Percentiles rank a stretch among this genome's conserved stretches.
Conservation (phyloP, 2,113 vertebrate species). For the Hiodon tergisus region DNA sequence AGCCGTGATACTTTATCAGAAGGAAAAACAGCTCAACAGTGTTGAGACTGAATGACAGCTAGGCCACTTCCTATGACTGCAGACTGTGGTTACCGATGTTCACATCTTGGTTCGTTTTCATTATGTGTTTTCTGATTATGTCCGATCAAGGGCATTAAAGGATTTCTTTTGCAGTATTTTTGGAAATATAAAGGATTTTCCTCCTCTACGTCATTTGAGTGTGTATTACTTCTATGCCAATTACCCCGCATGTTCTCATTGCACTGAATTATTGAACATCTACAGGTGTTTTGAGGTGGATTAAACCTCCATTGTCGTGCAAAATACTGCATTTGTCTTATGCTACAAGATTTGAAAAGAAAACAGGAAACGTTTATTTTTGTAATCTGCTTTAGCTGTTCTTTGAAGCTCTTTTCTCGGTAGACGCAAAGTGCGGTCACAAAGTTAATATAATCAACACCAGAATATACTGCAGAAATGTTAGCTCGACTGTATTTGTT, state of each 20-base stretch:
- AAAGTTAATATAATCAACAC: not conserved
- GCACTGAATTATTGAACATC: not conserved
- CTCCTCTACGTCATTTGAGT: not conserved
- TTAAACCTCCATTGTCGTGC: not conserved
- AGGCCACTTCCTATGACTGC: not conserved
- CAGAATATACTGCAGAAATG: not conserved
- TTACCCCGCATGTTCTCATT: not conserved
- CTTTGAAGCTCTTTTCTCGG: not conserved
- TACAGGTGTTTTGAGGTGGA: conserved; percentile 8
- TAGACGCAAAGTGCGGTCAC: not conserved
- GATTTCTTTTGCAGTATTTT: conserved; percentile 1
- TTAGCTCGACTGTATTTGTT: not conserved
- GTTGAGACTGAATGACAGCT: not conserved
- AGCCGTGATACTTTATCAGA: not conserved
- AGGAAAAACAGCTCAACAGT: not conserved
- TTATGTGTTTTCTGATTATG: not conserved
- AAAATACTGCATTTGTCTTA: not conserved
- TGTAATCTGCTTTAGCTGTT: not conserved
- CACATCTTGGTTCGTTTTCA: conserved; percentile 4
- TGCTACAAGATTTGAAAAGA: conserved; percentile 9
- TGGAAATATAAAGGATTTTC: not conserved
- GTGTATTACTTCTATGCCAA: not conserved
- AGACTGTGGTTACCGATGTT: not conserved
- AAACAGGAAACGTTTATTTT: not conserved
- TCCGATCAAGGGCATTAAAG: conserved; percentile 11